phyloP scores from a whole-genome alignment of 2,888 invertebrate genomes.

The Pachydiplax longipennis region DNA sequence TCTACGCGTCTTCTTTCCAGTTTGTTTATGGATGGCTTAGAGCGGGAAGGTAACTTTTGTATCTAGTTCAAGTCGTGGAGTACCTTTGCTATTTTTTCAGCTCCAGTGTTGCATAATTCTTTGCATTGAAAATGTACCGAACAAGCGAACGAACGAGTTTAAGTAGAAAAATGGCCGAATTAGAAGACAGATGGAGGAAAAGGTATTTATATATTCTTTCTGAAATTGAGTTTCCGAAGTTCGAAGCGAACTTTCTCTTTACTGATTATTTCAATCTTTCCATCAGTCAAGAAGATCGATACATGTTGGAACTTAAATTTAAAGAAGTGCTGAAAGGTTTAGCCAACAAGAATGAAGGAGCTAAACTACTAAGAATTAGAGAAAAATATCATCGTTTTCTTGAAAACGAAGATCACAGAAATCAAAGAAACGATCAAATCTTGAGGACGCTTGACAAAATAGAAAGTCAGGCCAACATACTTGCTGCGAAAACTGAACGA shows the following conservation, averaged over 20 bases:
- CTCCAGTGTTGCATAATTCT: neutral
- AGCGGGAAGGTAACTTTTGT: conserved; percentile 22
- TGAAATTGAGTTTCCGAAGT: neutral
- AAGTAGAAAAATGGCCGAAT: conserved; percentile 38
- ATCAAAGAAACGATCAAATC: conserved; percentile 1
- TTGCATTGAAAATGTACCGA: neutral
- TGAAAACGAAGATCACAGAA: neutral
- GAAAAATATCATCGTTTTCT: conserved; percentile 16
- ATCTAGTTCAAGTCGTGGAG: neutral
- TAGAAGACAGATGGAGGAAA: conserved; percentile 37
- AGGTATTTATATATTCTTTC: neutral
- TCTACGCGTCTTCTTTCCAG: conserved; percentile 25
- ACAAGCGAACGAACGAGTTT: conserved; percentile 33
- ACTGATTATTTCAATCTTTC: neutral
- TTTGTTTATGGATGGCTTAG: conserved; percentile 5
- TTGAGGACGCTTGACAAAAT: conserved; percentile 5
- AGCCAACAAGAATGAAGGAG: conserved; percentile 7
- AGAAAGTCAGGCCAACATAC: conserved; percentile 29
- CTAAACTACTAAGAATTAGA: conserved; percentile 5
- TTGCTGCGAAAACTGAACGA: conserved; percentile 12
- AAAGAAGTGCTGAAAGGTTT: conserved; percentile 8
- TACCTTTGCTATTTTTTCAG: neutral
- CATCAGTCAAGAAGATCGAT: conserved; percentile 24
- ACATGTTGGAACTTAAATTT: conserved; percentile 23
- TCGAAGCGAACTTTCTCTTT: neutral